Evolutionary conservation across 2,797 vertebrate genomes (phyloP), one percentile per base, ranked within the genome.

Genomic region (Gymnopithys bicolor): DNA sequence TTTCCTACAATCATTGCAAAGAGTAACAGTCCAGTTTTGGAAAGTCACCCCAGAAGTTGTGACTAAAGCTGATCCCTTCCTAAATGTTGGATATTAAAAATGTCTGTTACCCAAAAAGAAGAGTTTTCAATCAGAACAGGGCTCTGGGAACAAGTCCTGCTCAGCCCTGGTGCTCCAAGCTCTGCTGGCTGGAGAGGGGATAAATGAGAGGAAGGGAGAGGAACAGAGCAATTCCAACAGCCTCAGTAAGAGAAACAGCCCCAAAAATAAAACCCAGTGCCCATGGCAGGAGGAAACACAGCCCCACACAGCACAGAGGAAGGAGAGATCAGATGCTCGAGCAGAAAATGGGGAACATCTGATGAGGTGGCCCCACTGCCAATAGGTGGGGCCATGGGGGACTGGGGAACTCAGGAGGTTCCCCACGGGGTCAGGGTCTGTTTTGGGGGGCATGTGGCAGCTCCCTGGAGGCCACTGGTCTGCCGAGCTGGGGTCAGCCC

Each of bases 321-420:
- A 96, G 93, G n/a, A 90, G 80, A 70, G 80, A 95, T 75, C 73
- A 68, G 59, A 86, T 9, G 1, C 60, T 52, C 1, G 0, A 60
- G 90, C 49, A 90, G 95, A 94, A 93, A 95, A 94, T 90, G 90
- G 70, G 94, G 94, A 95, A 96, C 69, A 84, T 66, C 80, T 37
- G 88, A 25, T 4, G 8, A 84, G 51, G 80, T 0, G 0, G 66
- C 62, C 3, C 23, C 0, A 7, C 48, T 8, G 9, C 45, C 16
- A 46, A 19, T 16, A 37, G 6, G 24, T 6, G 8, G 51, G 41
- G 64, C 35, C 0, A 0, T 2, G 5, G 11, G 30, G 33, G 32
- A 19, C 24, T 67, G 13, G 51, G 1, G 7, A 18, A 6, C 32
- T 24, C 7, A 1, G 45, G 18, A 41, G 33, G 53, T 25, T 66